Evolutionary conservation across 2,113 vertebrate genomes (phyloP).

Genomic region (Platichthys stellatus): DNA sequence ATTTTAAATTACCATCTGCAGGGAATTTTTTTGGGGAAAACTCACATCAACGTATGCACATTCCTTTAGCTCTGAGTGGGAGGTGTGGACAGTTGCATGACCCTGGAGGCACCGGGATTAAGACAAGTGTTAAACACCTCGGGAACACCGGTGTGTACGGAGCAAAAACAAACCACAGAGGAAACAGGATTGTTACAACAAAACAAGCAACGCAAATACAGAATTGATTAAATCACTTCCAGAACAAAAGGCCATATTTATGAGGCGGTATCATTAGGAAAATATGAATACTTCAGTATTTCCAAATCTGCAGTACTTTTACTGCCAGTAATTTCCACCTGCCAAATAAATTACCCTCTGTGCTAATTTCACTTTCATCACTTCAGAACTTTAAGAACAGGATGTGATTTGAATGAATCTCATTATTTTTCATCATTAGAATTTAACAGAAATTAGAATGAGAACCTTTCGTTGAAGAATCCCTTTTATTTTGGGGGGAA

Average conservation of each 20-base stretch:
- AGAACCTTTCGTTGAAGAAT: conserved; percentile 27
- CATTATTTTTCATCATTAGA: conserved; percentile 20
- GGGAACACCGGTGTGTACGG: background rate
- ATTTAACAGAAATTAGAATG: conserved; percentile 25
- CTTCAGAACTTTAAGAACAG: background rate
- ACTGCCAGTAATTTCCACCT: conserved; percentile 2
- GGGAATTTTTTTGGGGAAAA: background rate
- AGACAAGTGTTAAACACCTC: conserved; percentile 42
- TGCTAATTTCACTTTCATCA: conserved; percentile 23
- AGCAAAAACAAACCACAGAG: conserved; percentile 45
- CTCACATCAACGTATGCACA: background rate
- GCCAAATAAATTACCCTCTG: conserved; percentile 7
- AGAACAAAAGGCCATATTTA: conserved; percentile 10
- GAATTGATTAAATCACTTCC: conserved; percentile 17
- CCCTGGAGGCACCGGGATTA: conserved; percentile 44
- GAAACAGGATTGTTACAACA: conserved; percentile 26
- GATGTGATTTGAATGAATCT: conserved; percentile 28
- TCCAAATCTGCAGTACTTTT: conserved; percentile 12
- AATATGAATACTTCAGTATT: conserved; percentile 19
- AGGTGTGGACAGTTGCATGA: conserved; percentile 39
- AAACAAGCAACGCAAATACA: conserved; percentile 11
- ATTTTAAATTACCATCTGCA: background rate
- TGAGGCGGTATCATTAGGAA: background rate
- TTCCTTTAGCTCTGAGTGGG: conserved; percentile 40
- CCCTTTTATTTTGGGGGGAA: background rate